phyloP scores from a whole-genome alignment of 2,113 vertebrate genomes.

The Aptenodytes patagonicus region DNA sequence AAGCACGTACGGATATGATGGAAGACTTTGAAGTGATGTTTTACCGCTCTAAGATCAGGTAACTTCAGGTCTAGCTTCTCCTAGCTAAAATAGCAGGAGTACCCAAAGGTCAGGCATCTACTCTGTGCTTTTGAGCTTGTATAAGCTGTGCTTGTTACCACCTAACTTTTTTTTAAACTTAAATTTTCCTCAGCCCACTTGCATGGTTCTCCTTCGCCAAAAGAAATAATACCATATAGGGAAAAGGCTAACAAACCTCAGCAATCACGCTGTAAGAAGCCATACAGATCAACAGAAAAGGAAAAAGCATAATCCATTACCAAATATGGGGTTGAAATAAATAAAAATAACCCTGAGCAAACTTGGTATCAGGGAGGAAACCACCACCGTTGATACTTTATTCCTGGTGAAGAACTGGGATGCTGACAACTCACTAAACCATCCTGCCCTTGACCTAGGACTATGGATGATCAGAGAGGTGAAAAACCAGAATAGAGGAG shows the following conservation, averaged over 20 bases:
- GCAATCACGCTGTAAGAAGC: not conserved
- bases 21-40: not conserved
- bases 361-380: not conserved
- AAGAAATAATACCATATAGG: not conserved
- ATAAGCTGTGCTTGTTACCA: not conserved
- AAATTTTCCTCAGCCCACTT: not conserved
- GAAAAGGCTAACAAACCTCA: not conserved
- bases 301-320: not conserved
- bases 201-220: accelerated
- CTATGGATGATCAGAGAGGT: not conserved
- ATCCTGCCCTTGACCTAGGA: not conserved
- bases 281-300: not conserved
- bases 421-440: not conserved
- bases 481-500: not conserved
- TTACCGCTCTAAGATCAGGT: not conserved
- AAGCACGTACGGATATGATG: accelerated
- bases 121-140: not conserved
- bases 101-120: not conserved
- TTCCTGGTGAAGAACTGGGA: not conserved
- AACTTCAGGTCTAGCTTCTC: not conserved
- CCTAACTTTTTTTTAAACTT: not conserved
- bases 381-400: not conserved
- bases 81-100: not conserved
- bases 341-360: not conserved
- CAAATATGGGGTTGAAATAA: not conserved